Evolutionary conservation across 2,113 vertebrate genomes (phyloP).

Genomic region (Grantiella picta): DNA sequence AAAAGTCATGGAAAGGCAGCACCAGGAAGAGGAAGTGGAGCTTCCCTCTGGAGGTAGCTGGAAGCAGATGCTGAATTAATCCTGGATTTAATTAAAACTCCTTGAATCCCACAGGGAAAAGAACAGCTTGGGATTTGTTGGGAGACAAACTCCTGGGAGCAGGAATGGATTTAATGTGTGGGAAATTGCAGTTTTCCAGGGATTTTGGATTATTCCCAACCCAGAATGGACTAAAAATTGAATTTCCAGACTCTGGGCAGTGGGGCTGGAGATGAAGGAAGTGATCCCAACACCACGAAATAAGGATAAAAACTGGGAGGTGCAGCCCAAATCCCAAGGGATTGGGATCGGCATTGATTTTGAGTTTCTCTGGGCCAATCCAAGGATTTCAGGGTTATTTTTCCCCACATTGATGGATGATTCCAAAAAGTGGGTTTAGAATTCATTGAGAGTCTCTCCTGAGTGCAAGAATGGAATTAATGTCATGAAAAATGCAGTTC

Average conservation of each 20-base stretch:
- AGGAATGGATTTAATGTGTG: not conserved
- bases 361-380: not conserved
- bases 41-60: not conserved
- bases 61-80: constrained; percentile 4
- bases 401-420: accelerated
- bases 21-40: not conserved
- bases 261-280: not conserved
- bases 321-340: no score
- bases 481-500: not conserved
- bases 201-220: not conserved
- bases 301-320: not conserved
- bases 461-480: not conserved
- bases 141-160: not conserved
- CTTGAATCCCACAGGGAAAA: constrained; percentile 13
- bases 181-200: not conserved
- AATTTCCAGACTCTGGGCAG: not conserved
- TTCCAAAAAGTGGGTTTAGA: not conserved
- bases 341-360: not conserved
- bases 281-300: not conserved
- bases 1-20: not conserved
- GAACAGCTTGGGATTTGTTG: not conserved
- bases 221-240: not conserved
- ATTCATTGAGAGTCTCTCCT: not conserved
- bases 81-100: not conserved
- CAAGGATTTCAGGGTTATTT: not conserved